phyloP scores from a whole-genome alignment of 2,797 vertebrate species.

The Glossophaga mutica region DNA sequence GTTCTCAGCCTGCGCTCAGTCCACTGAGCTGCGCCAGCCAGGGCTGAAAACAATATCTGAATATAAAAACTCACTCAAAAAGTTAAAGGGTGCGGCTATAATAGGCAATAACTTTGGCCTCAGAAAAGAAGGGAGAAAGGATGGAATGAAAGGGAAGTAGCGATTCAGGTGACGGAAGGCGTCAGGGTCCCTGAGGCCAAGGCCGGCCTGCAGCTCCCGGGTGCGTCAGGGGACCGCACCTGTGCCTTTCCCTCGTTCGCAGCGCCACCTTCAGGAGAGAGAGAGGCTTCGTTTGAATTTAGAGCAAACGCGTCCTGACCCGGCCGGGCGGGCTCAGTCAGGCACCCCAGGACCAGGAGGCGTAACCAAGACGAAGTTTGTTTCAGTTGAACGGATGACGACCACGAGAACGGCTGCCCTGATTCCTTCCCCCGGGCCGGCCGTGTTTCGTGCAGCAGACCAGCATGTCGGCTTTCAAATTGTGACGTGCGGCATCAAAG shows the following conservation, averaged over 20 bases:
- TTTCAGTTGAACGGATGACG: neutral
- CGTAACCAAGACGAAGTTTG: neutral
- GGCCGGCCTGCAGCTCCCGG: neutral
- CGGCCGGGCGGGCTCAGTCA: neutral
- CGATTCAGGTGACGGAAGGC: neutral
- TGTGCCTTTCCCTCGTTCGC: neutral
- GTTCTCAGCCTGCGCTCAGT: no score
- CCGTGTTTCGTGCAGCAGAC: neutral
- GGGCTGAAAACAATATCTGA: neutral
- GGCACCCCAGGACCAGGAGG: neutral
- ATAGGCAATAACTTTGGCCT: neutral
- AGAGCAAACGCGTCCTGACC: neutral
- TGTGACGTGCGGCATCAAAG: neutral
- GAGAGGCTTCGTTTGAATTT: neutral
- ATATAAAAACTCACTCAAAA: neutral
- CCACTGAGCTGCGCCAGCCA: no score
- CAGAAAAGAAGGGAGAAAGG: neutral
- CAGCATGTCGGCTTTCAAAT: neutral
- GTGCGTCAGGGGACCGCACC: neutral
- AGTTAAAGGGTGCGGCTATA: neutral
- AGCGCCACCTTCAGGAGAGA: slow-evolving; percentile 60
- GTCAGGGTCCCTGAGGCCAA: neutral
- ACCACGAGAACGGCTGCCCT: neutral
- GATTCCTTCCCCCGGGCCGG: neutral
- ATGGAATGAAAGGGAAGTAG: neutral